Evolutionary conservation across 2,888 invertebrate genomes (phyloP).

Genomic region (Rosalia funebris): DNA sequence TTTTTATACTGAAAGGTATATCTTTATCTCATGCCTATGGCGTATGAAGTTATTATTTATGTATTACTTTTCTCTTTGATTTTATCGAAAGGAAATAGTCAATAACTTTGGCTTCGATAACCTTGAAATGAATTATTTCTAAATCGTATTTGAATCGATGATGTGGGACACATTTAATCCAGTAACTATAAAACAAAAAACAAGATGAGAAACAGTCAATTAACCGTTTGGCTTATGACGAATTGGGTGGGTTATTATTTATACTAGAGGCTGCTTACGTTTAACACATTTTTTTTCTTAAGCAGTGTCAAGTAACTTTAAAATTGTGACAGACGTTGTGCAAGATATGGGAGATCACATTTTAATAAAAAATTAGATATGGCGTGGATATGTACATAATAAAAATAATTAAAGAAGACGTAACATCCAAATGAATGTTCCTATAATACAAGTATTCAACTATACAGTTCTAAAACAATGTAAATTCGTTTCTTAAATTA

Average conservation of each 20-base stretch:
- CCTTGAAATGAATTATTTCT: no score
- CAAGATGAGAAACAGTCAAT: not conserved
- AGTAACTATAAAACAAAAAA: not conserved
- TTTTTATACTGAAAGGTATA: no score
- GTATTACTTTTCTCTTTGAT: no score
- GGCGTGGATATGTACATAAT: not conserved
- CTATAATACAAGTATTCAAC: conserved; percentile 10
- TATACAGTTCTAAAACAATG: conserved; percentile 1
- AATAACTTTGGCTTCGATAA: no score
- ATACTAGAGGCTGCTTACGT: not conserved
- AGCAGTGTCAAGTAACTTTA: not conserved
- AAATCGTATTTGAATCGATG: no score
- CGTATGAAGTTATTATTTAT: no score
- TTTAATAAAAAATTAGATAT: not conserved
- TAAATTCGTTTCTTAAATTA: conserved; percentile 15
- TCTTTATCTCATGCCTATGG: no score
- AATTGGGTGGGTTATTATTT: not conserved
- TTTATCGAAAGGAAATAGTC: no score
- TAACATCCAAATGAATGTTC: no score
- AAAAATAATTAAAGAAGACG: not conserved
- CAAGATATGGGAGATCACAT: not conserved
- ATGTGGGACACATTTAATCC: not conserved
- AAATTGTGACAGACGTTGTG: not conserved
- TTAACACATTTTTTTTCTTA: not conserved
- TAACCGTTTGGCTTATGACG: not conserved